phyloP scores from a whole-genome alignment of 2,113 vertebrate genomes.

The Cygnus atratus region DNA sequence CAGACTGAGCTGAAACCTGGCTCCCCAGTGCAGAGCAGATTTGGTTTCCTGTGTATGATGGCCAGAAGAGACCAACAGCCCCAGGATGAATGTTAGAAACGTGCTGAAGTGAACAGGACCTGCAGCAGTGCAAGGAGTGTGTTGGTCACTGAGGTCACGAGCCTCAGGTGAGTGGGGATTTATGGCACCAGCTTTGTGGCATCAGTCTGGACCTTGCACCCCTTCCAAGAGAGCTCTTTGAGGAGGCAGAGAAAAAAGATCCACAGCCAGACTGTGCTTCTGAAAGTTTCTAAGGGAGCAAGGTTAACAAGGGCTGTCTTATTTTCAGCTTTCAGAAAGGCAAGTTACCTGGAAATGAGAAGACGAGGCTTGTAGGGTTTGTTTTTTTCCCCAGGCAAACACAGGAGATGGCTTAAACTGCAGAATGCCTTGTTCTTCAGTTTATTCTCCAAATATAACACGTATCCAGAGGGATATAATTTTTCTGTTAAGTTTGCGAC shows the following conservation, averaged over 20 bases:
- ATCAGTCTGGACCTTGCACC: neutral
- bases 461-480: neutral
- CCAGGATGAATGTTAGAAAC: neutral
- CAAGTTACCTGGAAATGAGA: neutral
- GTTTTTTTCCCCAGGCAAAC: neutral
- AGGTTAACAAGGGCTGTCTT: neutral
- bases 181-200: neutral
- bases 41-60: neutral
- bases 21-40: neutral
- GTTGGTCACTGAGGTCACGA: neutral
- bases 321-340: neutral
- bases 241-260: neutral
- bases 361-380: neutral
- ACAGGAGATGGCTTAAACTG: neutral
- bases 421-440: neutral
- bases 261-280: neutral
- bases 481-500: neutral
- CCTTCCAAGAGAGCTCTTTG: neutral
- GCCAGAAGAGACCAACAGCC: accelerated
- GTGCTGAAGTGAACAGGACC: neutral
- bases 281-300: neutral
- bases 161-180: neutral
- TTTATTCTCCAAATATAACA: constrained; percentile 4
- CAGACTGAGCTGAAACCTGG: neutral
- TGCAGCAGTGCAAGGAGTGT: neutral